Base-by-base conservation (phyloP, 2,113 vertebrate species). In the Apistogramma diplotaenia region DNA sequence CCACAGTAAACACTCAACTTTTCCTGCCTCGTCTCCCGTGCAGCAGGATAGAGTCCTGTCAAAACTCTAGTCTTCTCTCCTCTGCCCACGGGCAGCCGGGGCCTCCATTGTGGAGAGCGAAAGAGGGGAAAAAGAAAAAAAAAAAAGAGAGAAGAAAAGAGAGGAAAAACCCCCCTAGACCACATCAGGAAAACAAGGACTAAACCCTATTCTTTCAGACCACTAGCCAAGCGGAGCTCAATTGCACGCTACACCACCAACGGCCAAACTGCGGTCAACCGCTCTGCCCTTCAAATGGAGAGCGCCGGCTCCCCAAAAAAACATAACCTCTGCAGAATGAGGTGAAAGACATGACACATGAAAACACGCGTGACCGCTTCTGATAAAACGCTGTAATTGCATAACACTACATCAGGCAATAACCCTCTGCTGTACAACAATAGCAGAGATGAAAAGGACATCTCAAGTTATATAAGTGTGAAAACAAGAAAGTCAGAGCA, bases 171-270 rank as follows among this genome's bases (percentile, higher is more conserved):
- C 8, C 76, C 79, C 85, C 81, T n/a, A 85, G 87, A 94, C 93
- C 92, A 85, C 92, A 93, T 65, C 90, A 89, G 90, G 82, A 91
- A 94, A 93, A 95, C 93, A 93, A 84, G 70, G 84, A 76, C 88
- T 92, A 77, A 87, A 93, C 90, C 89, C 87, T 65, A 84, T 94
- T 91, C 85, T 89, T 84, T 91, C 83, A 87, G 82, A 88, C 84
- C 85, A 78, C 73, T 58, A 37, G 90, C 93, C 94, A 93, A 93
- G 85, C 81, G 76, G 88, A 88, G 92, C 92, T 93, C 88, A 86
- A 79, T 81, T 89, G 92, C 93, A 94, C 72, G 91, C 91, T 93
- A 93, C 91, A 89, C 91, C 91, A 91, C 87, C 86, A 79, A 76
- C 79, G 53, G 91, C 93, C 93, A 94, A 92, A 90, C 81, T 85